Percentiles rank a stretch among this genome's conserved stretches.
These are phyloP conservation scores for Ptychodera flava DNA, from an alignment of 35 echinoderm and acorn worm species.

Conservation along the genomic window DNA sequence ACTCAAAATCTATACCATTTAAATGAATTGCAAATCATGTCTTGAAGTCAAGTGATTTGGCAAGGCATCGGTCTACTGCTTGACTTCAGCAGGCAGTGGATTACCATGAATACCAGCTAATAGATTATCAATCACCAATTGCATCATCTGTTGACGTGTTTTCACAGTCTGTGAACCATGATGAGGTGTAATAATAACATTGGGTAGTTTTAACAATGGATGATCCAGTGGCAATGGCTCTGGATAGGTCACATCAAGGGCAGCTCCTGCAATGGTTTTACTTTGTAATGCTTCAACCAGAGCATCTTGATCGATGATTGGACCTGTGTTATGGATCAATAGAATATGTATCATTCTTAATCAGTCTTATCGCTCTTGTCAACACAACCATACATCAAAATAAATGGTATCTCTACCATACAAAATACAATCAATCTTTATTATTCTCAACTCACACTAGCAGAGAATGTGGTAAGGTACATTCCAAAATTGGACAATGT, in stretches of 20 bases:
- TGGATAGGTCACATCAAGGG: conserved; percentile 32
- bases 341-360: background rate
- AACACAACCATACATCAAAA: no score
- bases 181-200: conserved; percentile 46
- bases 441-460: no score
- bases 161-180: background rate
- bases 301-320: conserved; percentile 24
- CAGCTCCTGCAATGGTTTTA: conserved; percentile 25
- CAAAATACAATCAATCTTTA: no score
- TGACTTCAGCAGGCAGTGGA: conserved; percentile 22
- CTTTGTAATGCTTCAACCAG: conserved; percentile 34
- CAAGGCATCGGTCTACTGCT: no score
- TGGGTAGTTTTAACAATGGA: conserved; percentile 25
- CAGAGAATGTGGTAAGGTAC: no score
- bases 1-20: no score
- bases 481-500: no score
- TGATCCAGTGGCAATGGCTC: conserved; percentile 46
- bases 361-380: no score
- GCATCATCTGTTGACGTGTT: background rate
- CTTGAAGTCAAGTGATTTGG: no score
- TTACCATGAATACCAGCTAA: conserved; percentile 21
- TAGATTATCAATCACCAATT: conserved; percentile 22
- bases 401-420: no score
- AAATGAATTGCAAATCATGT: no score
- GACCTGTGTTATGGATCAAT: background rate